phyloP scores from a whole-genome alignment of 2,113 vertebrate species.

The Odocoileus hemionus region DNA sequence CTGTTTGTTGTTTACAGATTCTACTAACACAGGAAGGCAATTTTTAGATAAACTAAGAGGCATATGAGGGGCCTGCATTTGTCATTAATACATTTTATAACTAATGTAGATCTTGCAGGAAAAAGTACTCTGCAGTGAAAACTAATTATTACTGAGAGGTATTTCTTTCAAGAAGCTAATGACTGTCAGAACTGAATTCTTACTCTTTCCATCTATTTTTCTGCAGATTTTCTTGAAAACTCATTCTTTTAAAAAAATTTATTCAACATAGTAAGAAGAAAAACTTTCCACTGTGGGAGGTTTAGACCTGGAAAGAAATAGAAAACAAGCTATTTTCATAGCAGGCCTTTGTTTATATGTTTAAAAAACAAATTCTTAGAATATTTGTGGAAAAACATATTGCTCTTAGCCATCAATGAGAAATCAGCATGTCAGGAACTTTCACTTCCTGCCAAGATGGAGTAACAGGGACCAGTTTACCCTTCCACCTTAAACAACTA shows the following conservation, averaged over 20 bases:
- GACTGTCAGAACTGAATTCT: not conserved
- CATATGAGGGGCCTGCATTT: not conserved
- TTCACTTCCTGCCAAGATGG: not conserved
- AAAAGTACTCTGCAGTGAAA: constrained; percentile 25
- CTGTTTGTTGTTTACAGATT: constrained; percentile 13
- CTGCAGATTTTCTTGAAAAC: not conserved
- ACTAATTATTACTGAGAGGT: not conserved
- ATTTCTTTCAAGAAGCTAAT: constrained; percentile 21
- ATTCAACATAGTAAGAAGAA: constrained; percentile 1
- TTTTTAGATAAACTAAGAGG: not conserved
- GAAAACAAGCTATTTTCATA: constrained; percentile 16
- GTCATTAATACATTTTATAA: not conserved
- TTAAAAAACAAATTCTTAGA: constrained; percentile 24
- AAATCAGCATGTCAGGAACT: constrained; percentile 20
- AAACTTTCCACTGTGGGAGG: not conserved
- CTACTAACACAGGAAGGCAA: not conserved
- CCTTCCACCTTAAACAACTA: not conserved
- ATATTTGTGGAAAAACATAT: not conserved
- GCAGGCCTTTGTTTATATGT: not conserved
- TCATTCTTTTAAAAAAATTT: not conserved
- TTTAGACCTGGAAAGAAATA: not conserved
- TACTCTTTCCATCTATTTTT: constrained; percentile 11
- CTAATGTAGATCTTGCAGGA: not conserved
- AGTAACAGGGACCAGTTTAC: not conserved
- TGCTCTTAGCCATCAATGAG: not conserved